Conservation (phyloP, 2,113 vertebrate species). For the Clinocottus analis region DNA sequence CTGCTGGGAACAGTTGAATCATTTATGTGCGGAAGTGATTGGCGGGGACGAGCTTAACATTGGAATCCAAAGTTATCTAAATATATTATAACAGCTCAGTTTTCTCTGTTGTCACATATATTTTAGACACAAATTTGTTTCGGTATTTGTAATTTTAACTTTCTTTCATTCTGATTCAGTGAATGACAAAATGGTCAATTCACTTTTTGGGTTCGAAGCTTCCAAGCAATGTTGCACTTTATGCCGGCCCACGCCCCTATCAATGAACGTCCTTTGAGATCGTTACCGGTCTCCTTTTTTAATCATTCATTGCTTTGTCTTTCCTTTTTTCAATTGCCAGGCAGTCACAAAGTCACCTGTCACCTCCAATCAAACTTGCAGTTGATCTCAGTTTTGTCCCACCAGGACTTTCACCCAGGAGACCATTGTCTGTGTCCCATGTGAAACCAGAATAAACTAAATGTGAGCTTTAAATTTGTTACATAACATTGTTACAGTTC, state of each 20-base stretch:
- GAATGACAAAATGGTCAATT: background rate
- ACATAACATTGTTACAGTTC: too few relatives aligned
- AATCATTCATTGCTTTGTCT: background rate
- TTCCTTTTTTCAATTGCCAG: background rate
- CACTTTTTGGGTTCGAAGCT: background rate
- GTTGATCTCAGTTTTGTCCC: too few relatives aligned
- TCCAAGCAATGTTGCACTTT: background rate
- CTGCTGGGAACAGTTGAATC: slow-evolving; percentile 48
- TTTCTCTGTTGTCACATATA: slow-evolving; percentile 18
- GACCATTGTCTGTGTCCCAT: too few relatives aligned
- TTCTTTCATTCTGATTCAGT: background rate
- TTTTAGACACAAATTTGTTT: background rate
- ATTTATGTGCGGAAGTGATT: slow-evolving; percentile 39
- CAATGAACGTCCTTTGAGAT: background rate
- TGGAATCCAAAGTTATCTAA: slow-evolving; percentile 20
- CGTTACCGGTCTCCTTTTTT: background rate
- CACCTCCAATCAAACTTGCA: background rate
- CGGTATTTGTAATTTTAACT: background rate
- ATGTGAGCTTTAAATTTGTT: too few relatives aligned
- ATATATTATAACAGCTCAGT: background rate
- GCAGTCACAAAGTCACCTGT: background rate
- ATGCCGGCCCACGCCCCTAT: background rate
- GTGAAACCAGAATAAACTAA: too few relatives aligned
- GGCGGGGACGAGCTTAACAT: background rate
- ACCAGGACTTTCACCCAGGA: too few relatives aligned